These are phyloP conservation scores for Bovichtus variegatus DNA, from an alignment of 2,797 vertebrate species.

Conservation along the genomic window DNA sequence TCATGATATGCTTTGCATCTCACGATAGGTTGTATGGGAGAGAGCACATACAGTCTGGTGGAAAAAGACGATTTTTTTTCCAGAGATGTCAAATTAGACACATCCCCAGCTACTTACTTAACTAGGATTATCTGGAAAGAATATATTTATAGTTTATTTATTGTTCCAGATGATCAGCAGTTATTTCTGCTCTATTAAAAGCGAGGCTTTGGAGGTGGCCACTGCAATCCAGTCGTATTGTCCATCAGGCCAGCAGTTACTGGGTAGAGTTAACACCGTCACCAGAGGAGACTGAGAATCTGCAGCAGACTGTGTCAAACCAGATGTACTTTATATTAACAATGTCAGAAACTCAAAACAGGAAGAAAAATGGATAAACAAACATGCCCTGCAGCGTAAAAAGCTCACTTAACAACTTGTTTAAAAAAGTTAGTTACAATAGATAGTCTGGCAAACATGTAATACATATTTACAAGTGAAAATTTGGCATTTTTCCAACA, in stretches of 20 bases:
- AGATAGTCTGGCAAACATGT: background rate
- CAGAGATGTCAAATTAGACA: background rate
- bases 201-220: background rate
- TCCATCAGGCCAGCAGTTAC: background rate
- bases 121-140: background rate
- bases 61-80: background rate
- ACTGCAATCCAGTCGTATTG: background rate
- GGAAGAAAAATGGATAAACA: background rate
- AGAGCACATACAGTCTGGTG: background rate
- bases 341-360: slow-evolving; percentile 3
- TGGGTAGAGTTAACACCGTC: background rate
- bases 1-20: background rate
- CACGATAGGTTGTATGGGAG: background rate
- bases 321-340: background rate
- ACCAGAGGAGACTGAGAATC: background rate
- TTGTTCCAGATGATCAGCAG: slow-evolving; percentile 10
- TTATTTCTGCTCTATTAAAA: background rate
- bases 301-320: background rate
- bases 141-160: slow-evolving; percentile 9
- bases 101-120: background rate
- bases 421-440: background rate
- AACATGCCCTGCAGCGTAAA: background rate
- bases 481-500: background rate
- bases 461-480: background rate
- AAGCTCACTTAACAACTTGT: background rate